Conservation (phyloP, 1,140 invertebrate species). For the Vanessa atalanta region DNA sequence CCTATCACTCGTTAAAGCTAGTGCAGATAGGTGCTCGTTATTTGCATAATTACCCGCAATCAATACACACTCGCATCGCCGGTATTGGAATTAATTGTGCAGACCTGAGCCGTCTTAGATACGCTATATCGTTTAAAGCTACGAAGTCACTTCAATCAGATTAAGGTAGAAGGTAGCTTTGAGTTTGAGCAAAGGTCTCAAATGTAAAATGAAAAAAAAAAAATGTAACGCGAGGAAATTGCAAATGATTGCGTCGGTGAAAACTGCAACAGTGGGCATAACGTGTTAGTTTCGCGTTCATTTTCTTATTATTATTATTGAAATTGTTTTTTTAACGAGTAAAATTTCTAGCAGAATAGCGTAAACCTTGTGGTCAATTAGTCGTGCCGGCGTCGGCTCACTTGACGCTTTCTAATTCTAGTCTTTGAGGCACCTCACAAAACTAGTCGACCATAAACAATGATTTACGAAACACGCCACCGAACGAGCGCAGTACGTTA, state of each 20-base stretch:
- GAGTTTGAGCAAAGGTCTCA: background rate
- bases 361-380: constrained; percentile 78
- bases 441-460: constrained; percentile 77
- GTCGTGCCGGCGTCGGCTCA: constrained; percentile 56
- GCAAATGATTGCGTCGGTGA: constrained; percentile 14
- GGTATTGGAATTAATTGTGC: constrained; percentile 34
- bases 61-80: constrained; percentile 56
- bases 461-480: constrained; percentile 72
- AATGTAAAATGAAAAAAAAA: background rate
- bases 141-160: background rate
- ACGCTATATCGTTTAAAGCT: background rate
- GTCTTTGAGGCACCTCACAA: constrained; percentile 65
- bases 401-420: constrained; percentile 78
- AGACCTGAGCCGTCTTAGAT: constrained; percentile 12
- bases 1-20: constrained; percentile 59
- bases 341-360: constrained; percentile 66
- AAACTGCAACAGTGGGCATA: constrained; percentile 18
- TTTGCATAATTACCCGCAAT: constrained; percentile 72
- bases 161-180: background rate
- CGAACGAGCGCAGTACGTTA: constrained; percentile 55
- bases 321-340: constrained; percentile 47
- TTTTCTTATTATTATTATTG: constrained; percentile 35
- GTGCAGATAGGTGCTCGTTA: constrained; percentile 49
- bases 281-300: constrained; percentile 28
- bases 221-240: constrained; percentile 18